Base-by-base conservation (phyloP, 2,888 invertebrate species). In the Cataglyphis livida region DNA sequence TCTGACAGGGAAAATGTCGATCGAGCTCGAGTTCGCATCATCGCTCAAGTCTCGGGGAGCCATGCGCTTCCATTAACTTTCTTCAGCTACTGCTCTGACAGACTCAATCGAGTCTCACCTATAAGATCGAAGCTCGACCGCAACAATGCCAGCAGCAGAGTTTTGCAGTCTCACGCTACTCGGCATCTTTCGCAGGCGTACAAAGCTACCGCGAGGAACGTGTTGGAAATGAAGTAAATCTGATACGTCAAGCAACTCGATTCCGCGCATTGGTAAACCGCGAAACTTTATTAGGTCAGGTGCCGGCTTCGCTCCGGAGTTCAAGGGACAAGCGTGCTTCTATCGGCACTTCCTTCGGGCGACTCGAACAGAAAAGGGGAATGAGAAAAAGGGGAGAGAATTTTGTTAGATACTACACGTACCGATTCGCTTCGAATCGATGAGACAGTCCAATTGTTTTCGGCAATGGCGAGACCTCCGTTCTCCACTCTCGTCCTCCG, bases 201-300 rank as follows among this genome's bases (percentile, higher is more conserved):
- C 65, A 38, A 38, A 54, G 76, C 57, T 32, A 6, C 51, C 12
- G 18, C 59, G 28, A 7, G 54, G 35, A 41, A 25, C 1, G 25
- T 59, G 25, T 25, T 44, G 70, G 68, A 48, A 70, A 68, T 35
- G 25, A 32, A 79, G 59, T 79, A 70, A 79, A 70, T 68, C 59
- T 59, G 78, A 79, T 70, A 79, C 84, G 78, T 44, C 83, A 81
- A 65, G 83, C 81, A 82, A 86, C 76, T 81, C 84, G 86, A 86
- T 88, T 84, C 78, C 84, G 74, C 82, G 84, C 84, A 84, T 83
- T 62, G 88, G 86, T 88, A 88, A 83, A 86, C 88, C 88, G 86
- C 87, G 74, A 81, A 88, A 88, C 86, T 88, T 88, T 88, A 88
- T 84, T 86, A 88, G 82, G 68, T 83, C 88, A 86, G 82, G 68